Base-by-base conservation (phyloP, 1,140 invertebrate genomes). In the Listronotus oregonensis region DNA sequence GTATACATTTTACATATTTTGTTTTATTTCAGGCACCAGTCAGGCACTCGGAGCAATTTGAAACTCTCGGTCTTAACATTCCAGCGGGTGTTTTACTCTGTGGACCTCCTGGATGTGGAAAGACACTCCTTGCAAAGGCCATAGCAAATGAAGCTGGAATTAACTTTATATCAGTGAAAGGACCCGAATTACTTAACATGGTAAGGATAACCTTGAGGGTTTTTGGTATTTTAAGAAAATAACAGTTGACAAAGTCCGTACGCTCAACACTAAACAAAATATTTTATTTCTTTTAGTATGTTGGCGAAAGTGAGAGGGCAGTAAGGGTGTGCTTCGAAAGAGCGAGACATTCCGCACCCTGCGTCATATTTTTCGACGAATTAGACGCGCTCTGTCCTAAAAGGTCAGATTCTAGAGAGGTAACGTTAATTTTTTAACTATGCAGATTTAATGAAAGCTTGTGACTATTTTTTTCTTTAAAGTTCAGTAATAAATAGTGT, bases 341-440 rank as follows among this genome's bases (percentile, higher is more conserved):
- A 67, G 98, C 97, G 0, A 81, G 91, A 44, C 97, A 97, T 80
- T 98, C 96, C 0, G 86, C 94, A 0, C 98, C 98, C 0, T 99
- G 97, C 81, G 95, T 99, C 11, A 98, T 99, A 77, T 99, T 99
- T 81, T 99, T 99, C 80, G 98, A 99, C 79, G 98, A 99, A 81
- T 87, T 99, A 66, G 98, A 99, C 81, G 93, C 97, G 0, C 78
- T 99, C 7, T 99, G 96, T 79, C 96, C 96, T 0, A 91, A 91
- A 73, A 83, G 97, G 76, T 90, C 89, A 6, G 89, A 91, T 50
- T 84, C 84, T 50, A 87, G 84, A 51, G 90, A 91, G 66, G 84
- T 85, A 73, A 76, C 63, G 65, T 55, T 47, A 51, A 61, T 66
- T 32, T 14, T 57, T 12, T 57, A 17, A n/a, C n/a, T n/a, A n/a